A percentile compares a stretch with the other conserved stretches of the same genome.
Conservation (phyloP, 2,113 vertebrate genomes). For the Neotragus moschatus region DNA sequence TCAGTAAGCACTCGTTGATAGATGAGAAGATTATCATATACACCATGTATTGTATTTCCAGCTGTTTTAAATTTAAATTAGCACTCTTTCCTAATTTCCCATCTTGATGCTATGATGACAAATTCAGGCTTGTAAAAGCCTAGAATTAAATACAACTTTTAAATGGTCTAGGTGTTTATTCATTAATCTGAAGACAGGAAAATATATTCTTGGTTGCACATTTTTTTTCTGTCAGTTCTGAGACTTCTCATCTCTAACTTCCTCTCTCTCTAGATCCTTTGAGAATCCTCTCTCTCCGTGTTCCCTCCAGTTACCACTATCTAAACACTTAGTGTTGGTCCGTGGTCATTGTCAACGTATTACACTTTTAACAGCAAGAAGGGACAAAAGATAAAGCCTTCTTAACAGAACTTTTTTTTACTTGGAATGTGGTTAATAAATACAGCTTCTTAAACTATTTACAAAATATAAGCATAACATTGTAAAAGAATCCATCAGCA, state of each 20-base stretch:
- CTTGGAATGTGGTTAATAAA: background rate
- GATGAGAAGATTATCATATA: constrained; percentile 4
- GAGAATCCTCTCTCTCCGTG: background rate
- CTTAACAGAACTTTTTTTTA: background rate
- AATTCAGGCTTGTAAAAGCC: background rate
- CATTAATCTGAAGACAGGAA: background rate
- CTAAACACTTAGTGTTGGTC: background rate
- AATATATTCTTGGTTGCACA: background rate
- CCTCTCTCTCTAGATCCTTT: background rate
- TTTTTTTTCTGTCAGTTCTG: background rate
- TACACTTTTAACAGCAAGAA: background rate
- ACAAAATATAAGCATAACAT: background rate
- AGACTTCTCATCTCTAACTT: background rate
- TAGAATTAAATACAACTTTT: background rate
- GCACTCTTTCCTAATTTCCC: constrained; percentile 43
- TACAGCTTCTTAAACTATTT: background rate
- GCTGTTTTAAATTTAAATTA: constrained; percentile 50
- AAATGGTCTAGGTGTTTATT: constrained; percentile 11
- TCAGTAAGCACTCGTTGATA: constrained; percentile 47
- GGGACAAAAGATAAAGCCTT: background rate
- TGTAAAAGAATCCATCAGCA: background rate
- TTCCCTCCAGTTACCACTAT: background rate
- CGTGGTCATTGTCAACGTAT: background rate
- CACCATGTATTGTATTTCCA: background rate
- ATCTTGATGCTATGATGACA: background rate